phyloP scores from a whole-genome alignment of 2,888 invertebrate species.

The Apodemia duryi region DNA sequence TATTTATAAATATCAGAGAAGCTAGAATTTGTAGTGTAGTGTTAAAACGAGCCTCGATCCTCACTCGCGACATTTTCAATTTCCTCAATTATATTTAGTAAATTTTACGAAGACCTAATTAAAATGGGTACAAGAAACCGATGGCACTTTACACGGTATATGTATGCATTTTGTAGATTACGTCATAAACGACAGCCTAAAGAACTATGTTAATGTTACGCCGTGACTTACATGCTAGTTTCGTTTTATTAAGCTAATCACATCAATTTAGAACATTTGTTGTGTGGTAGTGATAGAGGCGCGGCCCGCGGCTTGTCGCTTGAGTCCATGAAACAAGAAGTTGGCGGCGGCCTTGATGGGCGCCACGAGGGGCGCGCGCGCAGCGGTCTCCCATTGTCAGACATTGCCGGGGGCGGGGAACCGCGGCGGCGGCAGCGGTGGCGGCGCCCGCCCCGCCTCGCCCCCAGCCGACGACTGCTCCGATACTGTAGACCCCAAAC shows the following conservation, averaged over 20 bases:
- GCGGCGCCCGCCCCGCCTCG: slow-evolving; percentile 86
- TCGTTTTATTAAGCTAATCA: slow-evolving; percentile 73
- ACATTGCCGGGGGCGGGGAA: slow-evolving; percentile 87
- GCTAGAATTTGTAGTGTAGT: slow-evolving; percentile 45
- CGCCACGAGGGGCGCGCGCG: slow-evolving; percentile 81
- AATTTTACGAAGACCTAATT: slow-evolving; percentile 53
- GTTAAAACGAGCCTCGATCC: slow-evolving; percentile 27
- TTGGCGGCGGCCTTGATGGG: slow-evolving; percentile 83
- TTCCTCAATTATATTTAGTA: slow-evolving; percentile 38
- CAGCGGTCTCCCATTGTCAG: slow-evolving; percentile 86
- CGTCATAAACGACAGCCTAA: slow-evolving; percentile 75
- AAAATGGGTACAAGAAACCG: slow-evolving; percentile 70
- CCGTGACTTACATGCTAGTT: slow-evolving; percentile 69
- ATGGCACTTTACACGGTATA: slow-evolving; percentile 67
- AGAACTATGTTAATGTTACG: slow-evolving; percentile 65
- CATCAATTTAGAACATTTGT: slow-evolving; percentile 79
- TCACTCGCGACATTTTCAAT: slow-evolving; percentile 26
- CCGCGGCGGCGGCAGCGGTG: slow-evolving; percentile 89
- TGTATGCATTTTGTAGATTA: slow-evolving; percentile 62
- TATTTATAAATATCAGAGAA: slow-evolving; percentile 43
- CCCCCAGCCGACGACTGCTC: slow-evolving; percentile 90
- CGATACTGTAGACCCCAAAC: slow-evolving; percentile 82
- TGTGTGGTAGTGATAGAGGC: slow-evolving; percentile 72
- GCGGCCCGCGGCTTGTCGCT: slow-evolving; percentile 68
- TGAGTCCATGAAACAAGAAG: slow-evolving; percentile 84